Evolutionary conservation across 2,888 invertebrate species (phyloP).

Genomic region (Acanthococcus lagerstroemiae): DNA sequence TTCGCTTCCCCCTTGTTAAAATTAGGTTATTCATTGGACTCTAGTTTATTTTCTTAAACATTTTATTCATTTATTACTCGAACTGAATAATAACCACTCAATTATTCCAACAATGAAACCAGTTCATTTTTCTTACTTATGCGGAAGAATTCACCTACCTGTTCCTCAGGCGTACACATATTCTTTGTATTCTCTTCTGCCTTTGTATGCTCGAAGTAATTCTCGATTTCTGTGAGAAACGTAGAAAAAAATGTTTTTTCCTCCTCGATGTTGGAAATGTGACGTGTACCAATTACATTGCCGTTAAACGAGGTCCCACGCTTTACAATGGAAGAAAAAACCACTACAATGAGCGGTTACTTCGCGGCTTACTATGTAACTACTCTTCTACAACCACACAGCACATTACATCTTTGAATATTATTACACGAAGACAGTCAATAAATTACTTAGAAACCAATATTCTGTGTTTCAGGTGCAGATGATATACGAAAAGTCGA

Average conservation of each 20-base stretch:
- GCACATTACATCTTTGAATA: background rate
- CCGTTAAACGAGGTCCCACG: background rate
- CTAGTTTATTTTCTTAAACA: too few relatives aligned
- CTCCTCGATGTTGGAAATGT: background rate
- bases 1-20: too few relatives aligned
- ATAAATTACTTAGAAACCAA: too few relatives aligned
- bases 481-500: too few relatives aligned
- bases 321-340: slow-evolving; percentile 1
- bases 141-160: slow-evolving; percentile 1
- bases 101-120: background rate
- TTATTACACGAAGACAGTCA: background rate
- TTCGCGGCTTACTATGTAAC: background rate
- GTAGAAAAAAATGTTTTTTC: background rate
- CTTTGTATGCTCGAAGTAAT: background rate
- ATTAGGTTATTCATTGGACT: too few relatives aligned
- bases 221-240: background rate
- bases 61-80: too few relatives aligned
- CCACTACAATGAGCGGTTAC: background rate
- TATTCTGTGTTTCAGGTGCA: too few relatives aligned
- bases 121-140: slow-evolving; percentile 1
- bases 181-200: background rate
- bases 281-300: slow-evolving; percentile 2
- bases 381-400: background rate
- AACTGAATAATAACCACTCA: slow-evolving; percentile 5
- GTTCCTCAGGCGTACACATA: background rate